phyloP scores from a whole-genome alignment of 2,113 vertebrate species.

The Donacobius atricapilla region DNA sequence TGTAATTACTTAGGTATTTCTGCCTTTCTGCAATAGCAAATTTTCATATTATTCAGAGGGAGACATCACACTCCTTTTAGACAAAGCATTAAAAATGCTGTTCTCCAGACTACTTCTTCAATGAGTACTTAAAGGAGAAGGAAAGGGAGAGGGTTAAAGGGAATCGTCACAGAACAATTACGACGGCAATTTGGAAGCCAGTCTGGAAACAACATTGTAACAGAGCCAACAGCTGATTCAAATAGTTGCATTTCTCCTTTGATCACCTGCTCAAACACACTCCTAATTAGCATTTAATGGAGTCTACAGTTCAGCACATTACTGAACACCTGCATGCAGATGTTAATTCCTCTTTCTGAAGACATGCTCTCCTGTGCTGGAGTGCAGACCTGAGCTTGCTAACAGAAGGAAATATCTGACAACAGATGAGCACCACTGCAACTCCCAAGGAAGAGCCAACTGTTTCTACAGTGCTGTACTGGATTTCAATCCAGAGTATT shows the following conservation, averaged over 20 bases:
- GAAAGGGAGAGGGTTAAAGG: not conserved
- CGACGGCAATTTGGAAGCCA: conserved; percentile 31
- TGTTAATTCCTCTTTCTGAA: not conserved
- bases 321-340: not conserved
- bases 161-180: conserved; percentile 3
- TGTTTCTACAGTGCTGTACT: not conserved
- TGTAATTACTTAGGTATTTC: not conserved
- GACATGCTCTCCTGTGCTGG: fast-evolving
- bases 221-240: conserved; percentile 24
- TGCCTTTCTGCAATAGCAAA: not conserved
- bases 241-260: conserved; percentile 18
- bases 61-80: not conserved
- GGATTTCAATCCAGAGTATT: not conserved
- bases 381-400: not conserved
- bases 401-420: not conserved
- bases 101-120: not conserved
- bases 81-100: not conserved
- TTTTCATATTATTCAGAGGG: not conserved
- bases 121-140: not conserved
- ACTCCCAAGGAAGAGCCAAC: not conserved
- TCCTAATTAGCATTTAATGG: conserved; percentile 28
- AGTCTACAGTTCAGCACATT: not conserved
- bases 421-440: not conserved
- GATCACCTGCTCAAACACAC: conserved; percentile 28
- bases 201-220: conserved; percentile 44